Conservation (phyloP, 1,140 invertebrate genomes). For the Tenebrio molitor region DNA sequence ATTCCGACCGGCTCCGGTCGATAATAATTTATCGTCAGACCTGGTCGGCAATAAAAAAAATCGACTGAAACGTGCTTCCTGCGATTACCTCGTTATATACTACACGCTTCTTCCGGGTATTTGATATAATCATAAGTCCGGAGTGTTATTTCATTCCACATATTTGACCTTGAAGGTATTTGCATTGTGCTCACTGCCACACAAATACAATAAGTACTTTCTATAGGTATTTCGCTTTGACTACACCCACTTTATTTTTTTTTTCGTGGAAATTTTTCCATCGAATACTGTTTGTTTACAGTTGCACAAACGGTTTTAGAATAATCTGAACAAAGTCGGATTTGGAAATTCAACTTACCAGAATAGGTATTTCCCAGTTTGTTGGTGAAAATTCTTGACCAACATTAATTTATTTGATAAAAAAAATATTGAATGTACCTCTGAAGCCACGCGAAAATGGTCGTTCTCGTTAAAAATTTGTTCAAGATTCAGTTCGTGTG, state of each 20-base stretch:
- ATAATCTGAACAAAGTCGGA: too few species aligned
- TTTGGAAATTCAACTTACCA: too few species aligned
- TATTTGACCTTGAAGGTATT: conserved; percentile 39
- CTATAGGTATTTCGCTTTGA: background rate
- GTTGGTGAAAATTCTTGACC: too few species aligned
- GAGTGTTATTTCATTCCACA: conserved; percentile 37
- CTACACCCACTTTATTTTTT: background rate
- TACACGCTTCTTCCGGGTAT: conserved; percentile 46
- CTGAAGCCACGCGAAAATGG: too few species aligned
- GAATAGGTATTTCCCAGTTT: too few species aligned
- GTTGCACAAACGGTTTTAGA: too few species aligned
- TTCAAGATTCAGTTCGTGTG: too few species aligned
- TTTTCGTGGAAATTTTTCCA: too few species aligned
- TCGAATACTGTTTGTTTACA: too few species aligned
- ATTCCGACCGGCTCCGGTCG: conserved; percentile 14
- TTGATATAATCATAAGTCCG: conserved; percentile 36
- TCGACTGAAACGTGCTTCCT: conserved; percentile 44
- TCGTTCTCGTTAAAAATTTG: too few species aligned
- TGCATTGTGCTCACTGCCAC: conserved; percentile 10
- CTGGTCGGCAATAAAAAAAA: conserved; percentile 33
- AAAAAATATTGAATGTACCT: too few species aligned
- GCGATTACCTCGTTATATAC: conserved; percentile 42
- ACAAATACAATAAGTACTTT: background rate
- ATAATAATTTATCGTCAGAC: conserved; percentile 25
- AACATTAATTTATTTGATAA: too few species aligned